Conservation (phyloP, 30 jellyfish, hydroid and myxozoan genomes). For the Aurelia sp. region DNA sequence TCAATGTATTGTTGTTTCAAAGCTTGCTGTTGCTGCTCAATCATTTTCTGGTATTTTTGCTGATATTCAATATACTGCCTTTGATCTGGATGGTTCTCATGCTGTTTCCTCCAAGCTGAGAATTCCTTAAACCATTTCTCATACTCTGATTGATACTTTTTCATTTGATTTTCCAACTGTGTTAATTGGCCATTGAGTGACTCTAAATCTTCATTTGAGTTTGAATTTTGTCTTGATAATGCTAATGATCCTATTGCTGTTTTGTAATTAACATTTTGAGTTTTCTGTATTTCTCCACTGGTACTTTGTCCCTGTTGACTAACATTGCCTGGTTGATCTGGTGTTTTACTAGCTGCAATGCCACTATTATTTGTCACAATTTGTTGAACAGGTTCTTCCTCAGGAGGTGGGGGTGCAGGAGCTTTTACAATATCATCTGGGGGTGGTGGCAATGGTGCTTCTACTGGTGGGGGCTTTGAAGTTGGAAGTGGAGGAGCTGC, state of each 20-base stretch:
- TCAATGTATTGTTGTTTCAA: slow-evolving; percentile 77
- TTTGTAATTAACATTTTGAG: slow-evolving; percentile 3
- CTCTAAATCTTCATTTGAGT: slow-evolving; percentile 46
- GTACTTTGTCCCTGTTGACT: neutral
- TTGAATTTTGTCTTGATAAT: slow-evolving; percentile 22
- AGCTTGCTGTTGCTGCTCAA: slow-evolving; percentile 87
- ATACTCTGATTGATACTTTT: slow-evolving; percentile 82
- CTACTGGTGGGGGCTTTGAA: slow-evolving; percentile 38
- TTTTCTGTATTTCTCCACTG: neutral
- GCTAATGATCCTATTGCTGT: slow-evolving; percentile 37
- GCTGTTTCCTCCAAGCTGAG: slow-evolving; percentile 87
- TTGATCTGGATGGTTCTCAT: slow-evolving; percentile 94
- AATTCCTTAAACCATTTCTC: slow-evolving; percentile 93
- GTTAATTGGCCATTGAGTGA: slow-evolving; percentile 50
- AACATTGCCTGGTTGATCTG: neutral
- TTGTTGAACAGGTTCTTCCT: slow-evolving; percentile 24
- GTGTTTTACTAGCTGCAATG: neutral
- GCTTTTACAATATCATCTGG: slow-evolving; percentile 25
- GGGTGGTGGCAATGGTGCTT: slow-evolving; percentile 60
- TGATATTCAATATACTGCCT: slow-evolving; percentile 88
- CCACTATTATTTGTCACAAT: neutral
- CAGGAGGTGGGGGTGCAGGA: slow-evolving; percentile 71
- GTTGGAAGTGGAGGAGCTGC: slow-evolving; percentile 38
- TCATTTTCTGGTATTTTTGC: slow-evolving; percentile 83
- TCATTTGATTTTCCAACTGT: slow-evolving; percentile 83